Conservation (phyloP, 2,113 vertebrate species). For the Petrocephalus zakoni region DNA sequence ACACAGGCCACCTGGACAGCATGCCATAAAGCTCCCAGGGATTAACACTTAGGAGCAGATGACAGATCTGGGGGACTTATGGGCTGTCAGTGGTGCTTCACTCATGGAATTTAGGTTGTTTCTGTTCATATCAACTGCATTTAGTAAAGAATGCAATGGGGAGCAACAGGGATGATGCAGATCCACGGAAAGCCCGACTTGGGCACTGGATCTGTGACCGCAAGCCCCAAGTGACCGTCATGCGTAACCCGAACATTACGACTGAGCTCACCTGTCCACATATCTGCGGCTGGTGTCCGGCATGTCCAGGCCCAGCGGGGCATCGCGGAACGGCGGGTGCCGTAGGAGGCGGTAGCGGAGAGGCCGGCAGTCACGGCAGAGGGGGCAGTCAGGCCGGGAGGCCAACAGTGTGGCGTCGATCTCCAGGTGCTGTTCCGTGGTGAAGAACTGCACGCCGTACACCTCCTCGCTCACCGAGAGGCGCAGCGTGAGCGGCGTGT, state of each 20-base stretch:
- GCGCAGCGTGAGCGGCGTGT: constrained; percentile 82
- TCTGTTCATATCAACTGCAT: background rate
- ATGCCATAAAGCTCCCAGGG: background rate
- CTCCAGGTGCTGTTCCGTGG: constrained; percentile 89
- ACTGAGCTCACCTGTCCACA: constrained; percentile 74
- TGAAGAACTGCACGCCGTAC: constrained; percentile 88
- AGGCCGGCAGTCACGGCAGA: constrained; percentile 73
- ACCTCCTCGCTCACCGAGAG: constrained; percentile 76
- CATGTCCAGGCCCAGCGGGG: constrained; percentile 59
- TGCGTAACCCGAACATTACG: background rate
- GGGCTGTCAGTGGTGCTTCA: background rate
- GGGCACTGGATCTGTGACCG: background rate
- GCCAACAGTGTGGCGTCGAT: constrained; percentile 88
- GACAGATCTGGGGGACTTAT: background rate
- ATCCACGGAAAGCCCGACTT: background rate
- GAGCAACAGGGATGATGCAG: background rate
- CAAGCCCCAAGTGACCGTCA: background rate
- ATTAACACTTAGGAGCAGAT: background rate
- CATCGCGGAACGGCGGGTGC: constrained; percentile 71
- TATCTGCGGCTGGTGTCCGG: constrained; percentile 75
- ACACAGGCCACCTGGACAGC: background rate
- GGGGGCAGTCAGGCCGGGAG: constrained; percentile 66
- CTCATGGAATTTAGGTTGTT: background rate
- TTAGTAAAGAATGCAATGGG: background rate
- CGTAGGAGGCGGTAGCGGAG: constrained; percentile 79